Percentiles rank a stretch among this genome's conserved stretches.
phyloP scores from a whole-genome alignment of 2,113 vertebrate species.

The Heterotis niloticus region DNA sequence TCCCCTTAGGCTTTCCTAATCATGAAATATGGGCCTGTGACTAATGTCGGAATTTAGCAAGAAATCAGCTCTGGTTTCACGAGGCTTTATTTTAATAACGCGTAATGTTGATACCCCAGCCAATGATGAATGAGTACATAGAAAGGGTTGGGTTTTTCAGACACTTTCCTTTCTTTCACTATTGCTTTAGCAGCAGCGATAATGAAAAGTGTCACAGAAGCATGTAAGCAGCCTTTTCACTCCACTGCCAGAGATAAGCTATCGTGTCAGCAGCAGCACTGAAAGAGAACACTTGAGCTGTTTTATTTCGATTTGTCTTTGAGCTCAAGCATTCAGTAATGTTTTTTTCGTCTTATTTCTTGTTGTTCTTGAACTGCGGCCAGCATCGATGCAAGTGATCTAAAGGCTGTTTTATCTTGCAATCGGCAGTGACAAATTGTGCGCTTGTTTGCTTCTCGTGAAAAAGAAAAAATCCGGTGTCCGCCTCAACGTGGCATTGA shows the following conservation, averaged over 20 bases:
- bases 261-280: conserved; percentile 53
- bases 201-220: conserved; percentile 76
- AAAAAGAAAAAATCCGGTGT: neutral
- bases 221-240: conserved; percentile 70
- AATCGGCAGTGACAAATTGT: conserved; percentile 26
- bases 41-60: conserved; percentile 99
- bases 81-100: conserved; percentile 76
- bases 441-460: conserved; percentile 33
- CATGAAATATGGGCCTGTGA: conserved; percentile 81
- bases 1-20: conserved; percentile 59
- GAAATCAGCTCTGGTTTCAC: conserved; percentile 97
- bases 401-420: conserved; percentile 36
- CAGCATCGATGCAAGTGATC: conserved; percentile 43
- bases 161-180: conserved; percentile 69
- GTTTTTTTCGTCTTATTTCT: conserved; percentile 33
- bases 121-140: conserved; percentile 84
- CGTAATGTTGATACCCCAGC: conserved; percentile 75
- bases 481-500: neutral
- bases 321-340: conserved; percentile 24
- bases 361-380: conserved; percentile 41
- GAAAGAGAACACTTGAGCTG: conserved; percentile 45
- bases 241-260: conserved; percentile 63
- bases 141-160: conserved; percentile 56
- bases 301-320: conserved; percentile 47
- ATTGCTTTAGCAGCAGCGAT: conserved; percentile 74